Base-by-base conservation (phyloP, 2,888 invertebrate genomes). In the Eustalomyia histrio region DNA sequence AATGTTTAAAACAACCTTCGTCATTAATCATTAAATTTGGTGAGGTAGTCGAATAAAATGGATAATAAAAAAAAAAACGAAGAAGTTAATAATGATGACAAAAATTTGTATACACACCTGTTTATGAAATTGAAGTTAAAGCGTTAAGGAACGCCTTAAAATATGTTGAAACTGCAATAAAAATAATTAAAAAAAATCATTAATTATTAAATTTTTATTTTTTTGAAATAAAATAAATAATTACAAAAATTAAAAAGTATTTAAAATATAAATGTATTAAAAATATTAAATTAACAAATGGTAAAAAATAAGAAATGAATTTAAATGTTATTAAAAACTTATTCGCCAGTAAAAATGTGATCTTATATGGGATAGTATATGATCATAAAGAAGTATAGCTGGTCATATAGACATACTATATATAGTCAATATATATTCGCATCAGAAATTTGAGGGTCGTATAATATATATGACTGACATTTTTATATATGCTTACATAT, bases 71-170 rank as follows among this genome's bases (percentile, higher is more conserved):
- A 16, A 17, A 52, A 35, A 21, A 4, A 21, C 2, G 21, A 21
- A 21, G 21, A 21, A 29, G 4, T 29, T 29, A 7, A 21, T 47
- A 16, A 64, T 43, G 6, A 33, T 52, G 16, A 43, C 18, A 53
- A 29, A 58, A 61, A 35, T 50, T 55, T 12, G 61, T 39, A 29
- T 81, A 81, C 81, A 81, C 78, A 81, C 81, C 81, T 81, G 78
- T 52, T 53, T 29, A 21, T 21, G 60, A 29, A 61, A 39, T 65
- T 65, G n/a, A 72, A 76, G 39, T 65, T 53, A 16, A 33, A 65
- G 29, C 61, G 24, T 24, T 35, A 67, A 58, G 67, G 71, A 57
- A 75, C 81, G 61, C 81, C 81, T 81, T 75, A 24, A 29, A 29
- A 64, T 35, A 50, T 63, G 55, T 17, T 50, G 57, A 50, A 71